These are phyloP conservation scores for Catostylus mosaicus DNA, from an alignment of 30 jellyfish, hydroid and myxozoan species.

Conservation along the genomic window DNA sequence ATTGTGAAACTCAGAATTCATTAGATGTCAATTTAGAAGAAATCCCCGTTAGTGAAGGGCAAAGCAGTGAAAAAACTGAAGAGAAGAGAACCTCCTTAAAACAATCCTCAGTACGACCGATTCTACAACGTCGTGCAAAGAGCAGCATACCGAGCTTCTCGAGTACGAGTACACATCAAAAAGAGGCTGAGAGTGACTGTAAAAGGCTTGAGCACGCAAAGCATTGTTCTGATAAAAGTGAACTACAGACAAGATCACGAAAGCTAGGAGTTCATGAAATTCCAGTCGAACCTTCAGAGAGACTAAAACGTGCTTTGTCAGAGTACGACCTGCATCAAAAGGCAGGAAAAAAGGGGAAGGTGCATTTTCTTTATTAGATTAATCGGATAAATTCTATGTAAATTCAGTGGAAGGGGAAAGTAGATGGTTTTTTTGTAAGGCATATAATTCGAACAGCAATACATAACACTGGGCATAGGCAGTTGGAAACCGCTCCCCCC, in stretches of 20 bases:
- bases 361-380: conserved; percentile 11
- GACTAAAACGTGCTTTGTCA: conserved; percentile 26
- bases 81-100: neutral
- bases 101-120: neutral
- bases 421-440: too few relatives aligned
- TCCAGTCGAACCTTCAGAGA: conserved; percentile 16
- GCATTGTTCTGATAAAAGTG: neutral
- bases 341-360: neutral
- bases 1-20: neutral
- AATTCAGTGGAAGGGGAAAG: too few relatives aligned
- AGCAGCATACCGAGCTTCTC: conserved; percentile 56
- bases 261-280: conserved; percentile 10
- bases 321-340: conserved; percentile 26
- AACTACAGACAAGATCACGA: conserved; percentile 9
- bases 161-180: conserved; percentile 19
- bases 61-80: neutral
- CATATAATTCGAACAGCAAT: too few relatives aligned
- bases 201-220: neutral
- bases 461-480: too few relatives aligned
- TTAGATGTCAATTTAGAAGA: neutral
- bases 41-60: neutral
- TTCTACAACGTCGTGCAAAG: conserved; percentile 37
- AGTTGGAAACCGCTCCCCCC: too few relatives aligned
- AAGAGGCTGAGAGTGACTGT: neutral
- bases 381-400: too few relatives aligned